phyloP scores from a whole-genome alignment of 2,113 vertebrate genomes.

The Pandion haliaetus region DNA sequence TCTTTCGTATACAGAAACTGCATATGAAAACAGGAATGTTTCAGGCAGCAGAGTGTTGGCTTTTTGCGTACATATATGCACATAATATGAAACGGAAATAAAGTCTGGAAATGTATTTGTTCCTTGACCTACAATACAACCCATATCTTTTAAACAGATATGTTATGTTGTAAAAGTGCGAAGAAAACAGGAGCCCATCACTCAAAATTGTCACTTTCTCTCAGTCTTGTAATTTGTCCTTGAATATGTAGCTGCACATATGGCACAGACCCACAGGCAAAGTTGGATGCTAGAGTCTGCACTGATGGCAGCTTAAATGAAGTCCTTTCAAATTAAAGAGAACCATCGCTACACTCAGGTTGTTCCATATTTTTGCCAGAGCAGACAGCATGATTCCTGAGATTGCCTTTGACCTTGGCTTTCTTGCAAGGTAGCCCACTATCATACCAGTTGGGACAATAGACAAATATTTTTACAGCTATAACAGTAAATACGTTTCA shows the following conservation, averaged over 20 bases:
- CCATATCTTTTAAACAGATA: not conserved
- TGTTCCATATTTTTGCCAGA: constrained; percentile 5
- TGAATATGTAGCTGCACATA: constrained; percentile 32
- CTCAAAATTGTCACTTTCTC: constrained; percentile 46
- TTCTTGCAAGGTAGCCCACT: not conserved
- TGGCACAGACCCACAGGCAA: constrained; percentile 62
- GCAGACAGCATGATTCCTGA: constrained; percentile 5
- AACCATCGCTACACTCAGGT: not conserved
- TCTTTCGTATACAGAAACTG: not conserved
- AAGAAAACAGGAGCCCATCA: constrained; percentile 35
- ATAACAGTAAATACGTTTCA: constrained; percentile 24
- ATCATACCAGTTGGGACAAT: not conserved
- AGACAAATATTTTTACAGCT: constrained; percentile 62
- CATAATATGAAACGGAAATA: not conserved
- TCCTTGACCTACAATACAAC: not conserved
- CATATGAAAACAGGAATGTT: not conserved
- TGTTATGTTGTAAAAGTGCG: not conserved
- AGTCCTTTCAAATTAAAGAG: constrained; percentile 25
- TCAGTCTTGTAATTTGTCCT: constrained; percentile 37
- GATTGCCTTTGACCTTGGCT: constrained; percentile 45
- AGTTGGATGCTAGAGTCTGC: constrained; percentile 29
- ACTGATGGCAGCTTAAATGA: constrained; percentile 15
- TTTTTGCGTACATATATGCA: not conserved
- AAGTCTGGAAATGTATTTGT: not conserved
- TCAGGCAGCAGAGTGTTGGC: not conserved